Base-by-base conservation (phyloP, 2,888 invertebrate genomes). In the Uloborus plumipes region DNA sequence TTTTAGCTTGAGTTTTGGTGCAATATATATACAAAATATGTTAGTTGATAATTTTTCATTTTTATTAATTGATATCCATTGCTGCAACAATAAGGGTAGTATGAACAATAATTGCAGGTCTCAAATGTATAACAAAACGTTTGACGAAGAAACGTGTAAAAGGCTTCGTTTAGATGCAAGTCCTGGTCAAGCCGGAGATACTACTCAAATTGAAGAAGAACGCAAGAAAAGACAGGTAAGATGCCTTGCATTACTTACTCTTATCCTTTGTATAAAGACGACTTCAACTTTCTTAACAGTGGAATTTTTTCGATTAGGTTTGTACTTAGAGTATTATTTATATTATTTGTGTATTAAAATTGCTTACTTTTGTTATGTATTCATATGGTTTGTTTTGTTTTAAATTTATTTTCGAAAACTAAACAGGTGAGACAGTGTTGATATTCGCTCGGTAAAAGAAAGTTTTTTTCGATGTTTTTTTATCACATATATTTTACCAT, bases 181-280 rank as follows among this genome's bases (percentile, higher is more conserved):
- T 72, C 85, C 85, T 53, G 82, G 81, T 58, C 80, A 81, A 66
- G 84, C 81, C 39, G 72, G 69, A n/a, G 85, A 85, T 47, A 85
- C 73, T 55, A 53, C 78, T 66, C 84, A 85, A 72, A 69, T 82
- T 39, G 86, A 86, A 66, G 86, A 86, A 65, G 86, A 86, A 47
- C 80, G 85, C 22, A 86, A 85, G 58, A 85, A 85, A 77, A 75
- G 85, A 84, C 86, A 86, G 78, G 86, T 86, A 62, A 53, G 59
- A 31, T 13, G 13, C n/a, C 39, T 73, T 39, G 55, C 50, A 11
- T 15, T 39, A n/a, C 39, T 47, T 47, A 18, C 26, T 39, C 49
- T 16, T 49, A 49, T 65, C 26, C 1, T 16, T 20, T 15, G 14
- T 20, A 20, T 18, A 7, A 13, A 58, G 20, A 58, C n/a, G 20